Conservation (phyloP, 2,888 invertebrate species). For the Cepaea hortensis region DNA sequence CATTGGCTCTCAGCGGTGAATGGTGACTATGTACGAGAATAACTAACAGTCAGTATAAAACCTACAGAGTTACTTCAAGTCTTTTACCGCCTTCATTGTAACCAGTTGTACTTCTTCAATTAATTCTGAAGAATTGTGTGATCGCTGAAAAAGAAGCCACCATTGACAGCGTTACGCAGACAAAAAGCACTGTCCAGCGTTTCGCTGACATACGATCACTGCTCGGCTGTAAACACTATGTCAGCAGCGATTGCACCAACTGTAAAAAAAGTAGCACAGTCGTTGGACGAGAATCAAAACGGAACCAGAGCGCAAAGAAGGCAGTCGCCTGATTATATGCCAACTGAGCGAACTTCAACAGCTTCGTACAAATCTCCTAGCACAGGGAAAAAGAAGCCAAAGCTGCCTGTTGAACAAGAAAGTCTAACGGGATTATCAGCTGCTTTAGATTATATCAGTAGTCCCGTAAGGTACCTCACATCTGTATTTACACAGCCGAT, state of each 20-base stretch:
- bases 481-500: slow-evolving; percentile 9
- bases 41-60: no score
- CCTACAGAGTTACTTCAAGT: no score
- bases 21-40: not conserved
- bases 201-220: no score
- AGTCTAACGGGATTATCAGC: not conserved
- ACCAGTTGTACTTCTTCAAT: no score
- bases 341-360: slow-evolving; percentile 31
- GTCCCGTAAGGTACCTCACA: slow-evolving; percentile 23
- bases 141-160: not conserved
- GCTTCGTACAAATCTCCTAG: slow-evolving; percentile 14
- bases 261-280: not conserved
- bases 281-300: not conserved
- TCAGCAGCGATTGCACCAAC: not conserved
- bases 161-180: no score
- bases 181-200: not conserved
- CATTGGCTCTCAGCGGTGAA: not conserved
- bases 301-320: not conserved
- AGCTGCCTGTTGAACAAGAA: not conserved
- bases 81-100: no score
- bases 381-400: not conserved
- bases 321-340: not conserved
- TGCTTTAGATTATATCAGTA: slow-evolving; percentile 28
- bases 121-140: not conserved
- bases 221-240: not conserved